Percentiles rank a stretch among this genome's conserved stretches.
Evolutionary conservation across 2,888 invertebrate genomes (phyloP).

Genomic region (Torymus texanus): DNA sequence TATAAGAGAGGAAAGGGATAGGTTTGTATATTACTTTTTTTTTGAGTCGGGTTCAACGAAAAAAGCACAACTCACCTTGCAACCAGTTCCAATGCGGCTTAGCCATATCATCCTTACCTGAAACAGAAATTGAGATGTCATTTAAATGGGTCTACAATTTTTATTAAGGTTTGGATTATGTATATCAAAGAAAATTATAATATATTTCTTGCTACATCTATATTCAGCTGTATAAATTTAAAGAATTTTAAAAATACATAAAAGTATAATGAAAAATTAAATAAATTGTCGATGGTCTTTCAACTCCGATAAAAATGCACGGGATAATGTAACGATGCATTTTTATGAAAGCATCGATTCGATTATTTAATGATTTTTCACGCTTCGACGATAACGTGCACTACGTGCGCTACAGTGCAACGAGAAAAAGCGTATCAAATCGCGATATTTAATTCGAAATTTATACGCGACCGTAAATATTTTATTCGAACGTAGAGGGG

Average conservation of each 20-base stretch:
- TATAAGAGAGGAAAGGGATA: slow-evolving; percentile 25
- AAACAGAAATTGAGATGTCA: slow-evolving; percentile 60
- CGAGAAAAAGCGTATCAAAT: slow-evolving; percentile 27
- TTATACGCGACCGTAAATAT: slow-evolving; percentile 46
- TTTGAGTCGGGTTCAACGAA: slow-evolving; percentile 56
- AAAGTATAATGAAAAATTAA: background rate
- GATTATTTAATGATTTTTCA: slow-evolving; percentile 33
- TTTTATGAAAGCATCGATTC: slow-evolving; percentile 2
- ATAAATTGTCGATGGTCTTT: background rate
- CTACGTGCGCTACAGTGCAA: background rate
- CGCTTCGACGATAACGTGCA: too few species aligned
- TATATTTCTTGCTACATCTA: too few species aligned
- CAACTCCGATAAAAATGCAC: background rate
- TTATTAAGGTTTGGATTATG: too few species aligned
- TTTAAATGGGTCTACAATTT: background rate
- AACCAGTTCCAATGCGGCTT: slow-evolving; percentile 74
- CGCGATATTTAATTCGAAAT: slow-evolving; percentile 49
- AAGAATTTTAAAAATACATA: too few species aligned
- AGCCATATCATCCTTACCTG: slow-evolving; percentile 75
- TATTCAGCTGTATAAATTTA: too few species aligned
- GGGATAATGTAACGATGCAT: slow-evolving; percentile 6
- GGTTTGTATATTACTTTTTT: slow-evolving; percentile 49
- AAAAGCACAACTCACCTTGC: slow-evolving; percentile 73
- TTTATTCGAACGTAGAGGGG: slow-evolving; percentile 36
- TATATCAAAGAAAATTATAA: too few species aligned